A percentile compares a stretch with the other conserved stretches of the same genome.
Conservation (phyloP, 2,888 invertebrate genomes). For the Xanthia icteritia region DNA sequence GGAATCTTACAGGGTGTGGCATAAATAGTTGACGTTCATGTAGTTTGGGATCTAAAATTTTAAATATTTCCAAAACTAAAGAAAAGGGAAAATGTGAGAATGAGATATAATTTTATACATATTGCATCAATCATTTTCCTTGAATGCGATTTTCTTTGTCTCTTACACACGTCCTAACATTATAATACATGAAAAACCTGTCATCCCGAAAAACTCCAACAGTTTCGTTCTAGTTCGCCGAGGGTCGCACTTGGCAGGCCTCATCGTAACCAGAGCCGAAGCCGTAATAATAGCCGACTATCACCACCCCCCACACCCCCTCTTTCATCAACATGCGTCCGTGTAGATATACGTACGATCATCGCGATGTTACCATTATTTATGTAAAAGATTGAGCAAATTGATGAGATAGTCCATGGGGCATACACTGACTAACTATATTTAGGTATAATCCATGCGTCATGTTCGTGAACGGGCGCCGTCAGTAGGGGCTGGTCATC, state of each 20-base stretch:
- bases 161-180: too few relatives aligned
- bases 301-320: slow-evolving; percentile 7
- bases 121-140: too few relatives aligned
- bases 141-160: background rate
- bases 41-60: background rate
- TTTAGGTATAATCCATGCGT: too few relatives aligned
- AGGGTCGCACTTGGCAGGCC: slow-evolving; percentile 63
- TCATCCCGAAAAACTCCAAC: slow-evolving; percentile 24
- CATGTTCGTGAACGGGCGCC: too few relatives aligned
- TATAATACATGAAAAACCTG: too few relatives aligned
- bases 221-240: slow-evolving; percentile 42
- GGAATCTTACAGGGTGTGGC: background rate
- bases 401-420: background rate
- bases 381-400: background rate
- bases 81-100: background rate
- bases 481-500: too few relatives aligned
- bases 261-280: slow-evolving; percentile 69
- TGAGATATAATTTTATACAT: background rate
- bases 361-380: slow-evolving; percentile 1
- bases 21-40: background rate
- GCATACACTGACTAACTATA: background rate
- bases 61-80: background rate
- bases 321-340: slow-evolving; percentile 33
- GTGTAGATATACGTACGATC: background rate
- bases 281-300: slow-evolving; percentile 63